These are phyloP conservation scores for human DNA, from an alignment of 2,113 vertebrate species.

Conservation along the genomic window GRCh38 chr1:87854501-87855000, in stretches of 20 bases:
- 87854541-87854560: too few species aligned
- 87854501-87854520: neutral
- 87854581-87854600: conserved; percentile 51
- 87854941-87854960: conserved; percentile 73
- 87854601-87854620: conserved; percentile 72
- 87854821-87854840: conserved; percentile 51
- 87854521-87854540: too few species aligned
- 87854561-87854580: conserved; percentile 48
- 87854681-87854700: conserved; percentile 66
- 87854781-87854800: conserved; percentile 50
- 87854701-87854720: conserved; percentile 73
- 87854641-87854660: conserved; percentile 66
- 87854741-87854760: conserved; percentile 58
- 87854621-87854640: conserved; percentile 74
- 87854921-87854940: conserved; percentile 73
- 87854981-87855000: conserved; percentile 72
- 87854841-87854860: conserved; percentile 48
- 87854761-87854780: conserved; percentile 71
- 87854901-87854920: conserved; percentile 51
- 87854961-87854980: conserved; percentile 73
- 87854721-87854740: conserved; percentile 62
- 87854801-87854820: conserved; percentile 52
- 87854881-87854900: conserved; percentile 17
- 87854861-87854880: conserved; percentile 55
- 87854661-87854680: conserved; percentile 70